Evolutionary conservation across 2,113 vertebrate genomes (phyloP), one percentile per base, ranked within the genome.

Genomic region (Apeltes quadracus): DNA sequence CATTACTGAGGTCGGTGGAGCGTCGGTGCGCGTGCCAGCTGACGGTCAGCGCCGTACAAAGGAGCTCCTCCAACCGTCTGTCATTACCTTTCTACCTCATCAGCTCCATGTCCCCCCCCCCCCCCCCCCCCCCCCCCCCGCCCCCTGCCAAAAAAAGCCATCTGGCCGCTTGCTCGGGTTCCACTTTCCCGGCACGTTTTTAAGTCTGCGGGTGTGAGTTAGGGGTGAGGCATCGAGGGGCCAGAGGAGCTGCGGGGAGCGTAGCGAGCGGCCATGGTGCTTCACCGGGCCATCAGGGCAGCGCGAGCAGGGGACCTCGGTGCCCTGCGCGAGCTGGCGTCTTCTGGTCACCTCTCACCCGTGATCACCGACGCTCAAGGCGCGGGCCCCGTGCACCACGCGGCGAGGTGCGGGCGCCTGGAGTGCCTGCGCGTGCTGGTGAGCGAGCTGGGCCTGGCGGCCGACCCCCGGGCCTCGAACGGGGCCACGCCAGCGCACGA

Each of bases 301-400:
- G 93, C 93, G 57, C 90, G 90, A 32, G 83, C 84, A 0, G 95
- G 94, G 29, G 93, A 95, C 61, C 69, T 96, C 2, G 63, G 80
- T 1, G 48, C 88, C 39, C 75, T 96, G 78, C 90, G 89, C 77
- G 78, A 61, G 59, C 89, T 95, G 1, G 79, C 90, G 1, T 87
- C 92, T 44, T 81, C 87, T 0, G 93, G 94, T 0, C 14, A 48
- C 39, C 89, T 96, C 61, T 87, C 86, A 5, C 56, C 70, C 0
- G 68, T 70, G 64, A 78, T 94, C 69, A 51, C 80, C 0, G 95
- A 96, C 12, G 50, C 84, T 13, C 92, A 95, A 41, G 95, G 95
- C 5, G 96, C 95, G 0, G 91, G 93, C 25, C 91, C 92, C 2
- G 93, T 94, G 56, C 95, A 96, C 83, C 95, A 95, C 2, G 95